Percentiles rank a stretch among this genome's conserved stretches.
These are phyloP conservation scores for Crambe crambe DNA, from an alignment of 37 sponge, comb jelly and placozoan species.

Conservation along the genomic window DNA sequence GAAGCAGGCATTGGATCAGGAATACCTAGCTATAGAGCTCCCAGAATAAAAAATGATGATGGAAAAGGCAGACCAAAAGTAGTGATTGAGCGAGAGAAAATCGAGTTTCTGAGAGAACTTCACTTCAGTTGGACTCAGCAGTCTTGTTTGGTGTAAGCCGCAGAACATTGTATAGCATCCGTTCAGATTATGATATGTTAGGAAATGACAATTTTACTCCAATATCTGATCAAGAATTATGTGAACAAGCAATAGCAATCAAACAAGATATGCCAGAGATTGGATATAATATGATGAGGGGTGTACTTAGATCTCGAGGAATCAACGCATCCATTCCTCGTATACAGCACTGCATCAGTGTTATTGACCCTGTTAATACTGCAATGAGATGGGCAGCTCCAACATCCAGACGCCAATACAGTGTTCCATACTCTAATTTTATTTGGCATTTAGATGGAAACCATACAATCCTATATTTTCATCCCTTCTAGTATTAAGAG, in stretches of 20 bases:
- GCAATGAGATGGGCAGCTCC: too few relatives aligned
- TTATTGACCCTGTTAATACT: too few relatives aligned
- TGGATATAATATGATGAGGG: constrained; percentile 41
- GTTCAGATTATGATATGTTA: constrained; percentile 3
- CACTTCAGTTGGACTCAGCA: constrained; percentile 36
- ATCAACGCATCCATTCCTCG: constrained; percentile 15
- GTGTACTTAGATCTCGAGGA: constrained; percentile 20
- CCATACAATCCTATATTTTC: too few relatives aligned
- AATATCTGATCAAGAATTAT: constrained; percentile 26
- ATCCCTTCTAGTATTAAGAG: too few relatives aligned
- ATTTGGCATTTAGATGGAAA: too few relatives aligned
- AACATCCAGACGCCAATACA: too few relatives aligned
- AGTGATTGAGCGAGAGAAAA: constrained; percentile 22
- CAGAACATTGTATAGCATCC: constrained; percentile 27
- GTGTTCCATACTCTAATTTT: too few relatives aligned
- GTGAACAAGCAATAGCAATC: background rate
- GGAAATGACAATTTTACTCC: constrained; percentile 1
- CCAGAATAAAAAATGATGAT: background rate
- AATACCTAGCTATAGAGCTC: too few relatives aligned
- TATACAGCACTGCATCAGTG: too few relatives aligned
- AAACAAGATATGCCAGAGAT: constrained; percentile 31
- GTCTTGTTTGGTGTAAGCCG: constrained; percentile 22
- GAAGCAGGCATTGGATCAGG: too few relatives aligned
- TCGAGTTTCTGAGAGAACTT: constrained; percentile 34
- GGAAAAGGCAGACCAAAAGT: constrained; percentile 15